A percentile compares a stretch with the other conserved stretches of the same genome.
Conservation (phyloP, 37 sponge, comb jelly and placozoan genomes). For the Eunapius fragilis region DNA sequence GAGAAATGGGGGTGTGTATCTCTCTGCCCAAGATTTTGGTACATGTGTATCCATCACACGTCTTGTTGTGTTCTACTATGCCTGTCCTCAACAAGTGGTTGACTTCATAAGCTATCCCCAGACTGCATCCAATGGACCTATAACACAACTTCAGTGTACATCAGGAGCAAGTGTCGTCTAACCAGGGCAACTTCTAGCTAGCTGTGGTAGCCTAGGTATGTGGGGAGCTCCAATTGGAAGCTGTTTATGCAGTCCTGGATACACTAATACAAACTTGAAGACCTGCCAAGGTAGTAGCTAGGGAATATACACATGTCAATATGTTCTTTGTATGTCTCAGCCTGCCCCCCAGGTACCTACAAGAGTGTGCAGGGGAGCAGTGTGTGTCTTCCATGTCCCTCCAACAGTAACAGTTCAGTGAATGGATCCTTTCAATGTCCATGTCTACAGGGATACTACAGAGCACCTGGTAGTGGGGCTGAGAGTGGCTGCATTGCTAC, state of each 20-base stretch:
- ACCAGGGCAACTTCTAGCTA: background rate
- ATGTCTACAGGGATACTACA: too few relatives aligned
- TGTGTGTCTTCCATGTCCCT: too few relatives aligned
- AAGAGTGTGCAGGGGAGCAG: too few relatives aligned
- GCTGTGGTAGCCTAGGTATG: constrained; percentile 6
- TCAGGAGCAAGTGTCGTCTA: constrained; percentile 6
- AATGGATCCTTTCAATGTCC: too few relatives aligned
- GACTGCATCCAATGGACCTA: background rate
- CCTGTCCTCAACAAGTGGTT: constrained; percentile 27
- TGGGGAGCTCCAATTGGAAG: background rate
- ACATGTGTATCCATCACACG: constrained; percentile 33
- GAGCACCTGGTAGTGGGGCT: too few relatives aligned
- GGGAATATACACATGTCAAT: too few relatives aligned
- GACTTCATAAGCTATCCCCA: background rate
- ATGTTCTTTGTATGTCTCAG: too few relatives aligned
- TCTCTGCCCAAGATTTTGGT: constrained; percentile 28
- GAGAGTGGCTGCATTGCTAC: too few relatives aligned
- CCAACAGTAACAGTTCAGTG: too few relatives aligned
- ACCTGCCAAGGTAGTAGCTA: too few relatives aligned
- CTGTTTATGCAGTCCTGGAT: constrained; percentile 39
- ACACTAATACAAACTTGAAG: background rate
- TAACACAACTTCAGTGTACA: background rate
- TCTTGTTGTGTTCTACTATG: constrained; percentile 51
- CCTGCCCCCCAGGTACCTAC: too few relatives aligned
- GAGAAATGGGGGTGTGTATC: constrained; percentile 19